Conservation (phyloP, 2,113 vertebrate genomes). For the human (Homo sapiens) region GRCh38 chr12:58493501-58494000, state of each 20-base stretch:
- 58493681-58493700: no score
- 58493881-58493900: neutral
- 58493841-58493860: neutral
- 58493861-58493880: neutral
- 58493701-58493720: no score
- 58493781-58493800: neutral
- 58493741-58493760: constrained; percentile 7
- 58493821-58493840: neutral
- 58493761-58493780: neutral
- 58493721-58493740: neutral
- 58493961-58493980: neutral
- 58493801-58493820: neutral
- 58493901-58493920: constrained; percentile 8
- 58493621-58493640: no score
- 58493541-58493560: no score
- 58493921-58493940: neutral
- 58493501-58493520: no score
- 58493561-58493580: no score
- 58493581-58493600: no score
- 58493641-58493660: no score
- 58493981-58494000: neutral
- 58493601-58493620: no score
- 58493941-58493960: neutral
- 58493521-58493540: no score
- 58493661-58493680: no score